These are phyloP conservation scores for Myrmecophaga tridactyla DNA, from an alignment of 2,113 vertebrate species.

Conservation along the genomic window DNA sequence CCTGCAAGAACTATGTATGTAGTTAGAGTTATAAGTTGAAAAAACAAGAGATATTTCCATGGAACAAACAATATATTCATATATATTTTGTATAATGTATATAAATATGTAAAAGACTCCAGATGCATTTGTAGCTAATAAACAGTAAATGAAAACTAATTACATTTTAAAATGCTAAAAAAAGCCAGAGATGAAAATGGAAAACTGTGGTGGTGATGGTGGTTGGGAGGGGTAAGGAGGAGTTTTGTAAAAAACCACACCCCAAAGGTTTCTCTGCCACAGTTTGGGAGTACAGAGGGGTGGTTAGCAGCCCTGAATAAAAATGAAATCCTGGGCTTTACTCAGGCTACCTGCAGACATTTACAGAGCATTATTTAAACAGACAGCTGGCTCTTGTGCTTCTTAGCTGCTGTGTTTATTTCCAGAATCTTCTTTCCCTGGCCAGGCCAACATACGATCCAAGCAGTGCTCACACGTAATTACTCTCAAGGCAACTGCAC, in stretches of 20 bases:
- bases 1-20: background rate
- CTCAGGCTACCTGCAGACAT: slow-evolving; percentile 15
- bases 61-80: background rate
- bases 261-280: background rate
- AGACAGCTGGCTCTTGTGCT: slow-evolving; percentile 53
- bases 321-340: slow-evolving; percentile 65
- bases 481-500: slow-evolving; percentile 63
- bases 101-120: background rate
- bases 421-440: slow-evolving; percentile 55
- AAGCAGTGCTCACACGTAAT: slow-evolving; percentile 55
- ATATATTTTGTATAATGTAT: background rate
- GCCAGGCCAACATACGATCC: background rate
- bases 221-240: background rate
- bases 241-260: slow-evolving; percentile 14
- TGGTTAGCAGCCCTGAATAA: slow-evolving; percentile 49
- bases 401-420: slow-evolving; percentile 55
- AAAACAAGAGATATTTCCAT: background rate
- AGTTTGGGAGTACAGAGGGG: background rate
- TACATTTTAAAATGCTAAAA: slow-evolving; percentile 39
- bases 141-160: slow-evolving; percentile 62
- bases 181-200: slow-evolving; percentile 42
- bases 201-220: background rate
- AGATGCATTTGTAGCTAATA: slow-evolving; percentile 41
- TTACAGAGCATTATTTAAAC: slow-evolving; percentile 68
- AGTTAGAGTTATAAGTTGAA: background rate